Evolutionary conservation across 2,113 vertebrate genomes (phyloP).

Genomic region (Theristicus caerulescens): DNA sequence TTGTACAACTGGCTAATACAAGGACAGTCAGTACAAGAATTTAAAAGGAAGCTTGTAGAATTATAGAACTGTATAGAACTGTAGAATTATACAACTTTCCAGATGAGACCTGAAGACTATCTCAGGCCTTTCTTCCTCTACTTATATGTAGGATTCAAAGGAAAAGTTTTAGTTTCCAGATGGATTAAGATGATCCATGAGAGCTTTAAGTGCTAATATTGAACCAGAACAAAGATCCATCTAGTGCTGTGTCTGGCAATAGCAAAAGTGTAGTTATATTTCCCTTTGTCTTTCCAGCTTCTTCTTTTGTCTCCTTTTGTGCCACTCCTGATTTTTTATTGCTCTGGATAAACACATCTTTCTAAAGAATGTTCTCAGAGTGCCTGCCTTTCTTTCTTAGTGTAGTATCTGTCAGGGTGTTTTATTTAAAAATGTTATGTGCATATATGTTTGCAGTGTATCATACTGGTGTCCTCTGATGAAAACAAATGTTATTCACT

Average conservation of each 20-base stretch:
- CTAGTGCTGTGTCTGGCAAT: not conserved
- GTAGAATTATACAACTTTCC: not conserved
- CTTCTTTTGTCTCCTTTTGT: not conserved
- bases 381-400: accelerated
- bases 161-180: not conserved
- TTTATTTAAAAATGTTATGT: not conserved
- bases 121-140: not conserved
- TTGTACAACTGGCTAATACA: not conserved
- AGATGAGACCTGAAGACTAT: not conserved
- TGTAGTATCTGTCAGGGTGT: not conserved
- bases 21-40: not conserved
- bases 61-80: not conserved
- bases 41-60: not conserved
- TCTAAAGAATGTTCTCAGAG: not conserved
- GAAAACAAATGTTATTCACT: not conserved
- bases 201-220: not conserved
- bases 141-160: not conserved
- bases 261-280: not conserved
- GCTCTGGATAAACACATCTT: not conserved
- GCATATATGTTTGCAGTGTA: not conserved
- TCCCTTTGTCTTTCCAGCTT: not conserved
- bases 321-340: not conserved
- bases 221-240: not conserved
- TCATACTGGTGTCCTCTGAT: not conserved
- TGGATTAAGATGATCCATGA: not conserved